Base-by-base conservation (phyloP, 2,888 invertebrate genomes). In the Acleris holmiana region DNA sequence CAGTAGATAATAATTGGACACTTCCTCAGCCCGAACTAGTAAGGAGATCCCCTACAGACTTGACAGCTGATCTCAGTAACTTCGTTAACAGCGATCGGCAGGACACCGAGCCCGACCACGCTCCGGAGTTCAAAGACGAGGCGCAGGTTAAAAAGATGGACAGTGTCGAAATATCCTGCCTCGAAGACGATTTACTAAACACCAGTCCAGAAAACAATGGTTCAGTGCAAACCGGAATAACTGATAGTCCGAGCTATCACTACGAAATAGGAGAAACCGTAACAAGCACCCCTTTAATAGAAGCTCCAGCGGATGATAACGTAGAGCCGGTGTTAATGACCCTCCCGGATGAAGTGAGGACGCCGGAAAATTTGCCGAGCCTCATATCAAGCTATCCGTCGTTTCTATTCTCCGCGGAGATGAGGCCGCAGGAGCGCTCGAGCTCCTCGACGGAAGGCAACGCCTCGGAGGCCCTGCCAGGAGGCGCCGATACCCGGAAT, bases 211-310 rank as follows among this genome's bases (percentile, higher is more conserved):
- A 78, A 44, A 75, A 62, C 48, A 71, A 75, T 56, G 72, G 68
- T 44, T 49, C 70, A 7, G 59, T 75, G 23, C 61, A 66, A 4
- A 47, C 73, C 10, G 76, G 79, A 47, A 63, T 74, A 15, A 71
- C 74, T 17, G 80, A 85, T 10, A 88, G 84, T 67, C 83, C 84
- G 0, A 78, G 83, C 50, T 77, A 73, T 46, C 79, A 82, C 25
- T 87, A 85, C 66, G 81, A 79, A 47, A 85, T 91, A 82, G 79
- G 74, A 10, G 83, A 81, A 1, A 83, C 86, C 0, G 71, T 85
- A n/a, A 89, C 90, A 0, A 92, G 91, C 73, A 91, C 91, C 15
- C 91, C 91, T 4, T 57, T 90, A 4, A 69, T 73, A 0, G 82
- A 79, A 15, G 54, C 70, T 0, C 59, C 66, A 0, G 69, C 69